Evolutionary conservation across 1,140 invertebrate genomes (phyloP), one percentile per base, ranked within the genome.

Genomic region (Halictus rubicundus): DNA sequence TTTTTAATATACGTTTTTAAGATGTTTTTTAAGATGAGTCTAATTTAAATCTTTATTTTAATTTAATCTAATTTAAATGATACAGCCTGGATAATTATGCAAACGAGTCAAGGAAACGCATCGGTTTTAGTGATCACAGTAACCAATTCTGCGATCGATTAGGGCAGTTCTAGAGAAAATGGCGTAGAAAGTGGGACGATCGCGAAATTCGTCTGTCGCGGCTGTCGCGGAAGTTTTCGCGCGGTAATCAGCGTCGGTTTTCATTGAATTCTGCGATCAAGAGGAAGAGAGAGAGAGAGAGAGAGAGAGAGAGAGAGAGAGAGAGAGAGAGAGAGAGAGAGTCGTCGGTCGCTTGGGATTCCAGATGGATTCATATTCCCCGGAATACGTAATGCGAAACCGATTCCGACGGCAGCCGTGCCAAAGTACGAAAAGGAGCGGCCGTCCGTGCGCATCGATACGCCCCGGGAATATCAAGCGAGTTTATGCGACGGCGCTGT

Each of bases 351-450:
- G 82, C 68, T 88, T 80, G 80, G 66, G 85, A 87, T 86, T 87
- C 82, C 69, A 68, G 68, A 52, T 83, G 82, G 85, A 89, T 89
- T 89, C 87, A 87, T 88, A 87, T 89, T 86, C 68, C 60, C 25
- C 59, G 70, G 88, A 88, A 87, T 88, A 89, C 82, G 77, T 86
- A 89, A 89, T 89, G 85, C 49, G 78, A 89, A 87, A 84, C 82
- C 84, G 82, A 88, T 89, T 83, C 82, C 49, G 49, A 52, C 49
- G 49, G 49, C 49, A 46, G 42, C 79, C 78, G 52, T 25, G 75
- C 66, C 25, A 65, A 63, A 73, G 14, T 83, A 87, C 79, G 85
- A 23, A 46, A 49, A 49, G 64, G 7, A 74, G 60, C 60, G 21
- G n/a, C 2, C 46, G 14, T 10, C 27, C 27, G 27, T 61, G 23